Evolutionary conservation across 92 coral and sea anemone genomes (phyloP).

Genomic region (Galaxea fascicularis): DNA sequence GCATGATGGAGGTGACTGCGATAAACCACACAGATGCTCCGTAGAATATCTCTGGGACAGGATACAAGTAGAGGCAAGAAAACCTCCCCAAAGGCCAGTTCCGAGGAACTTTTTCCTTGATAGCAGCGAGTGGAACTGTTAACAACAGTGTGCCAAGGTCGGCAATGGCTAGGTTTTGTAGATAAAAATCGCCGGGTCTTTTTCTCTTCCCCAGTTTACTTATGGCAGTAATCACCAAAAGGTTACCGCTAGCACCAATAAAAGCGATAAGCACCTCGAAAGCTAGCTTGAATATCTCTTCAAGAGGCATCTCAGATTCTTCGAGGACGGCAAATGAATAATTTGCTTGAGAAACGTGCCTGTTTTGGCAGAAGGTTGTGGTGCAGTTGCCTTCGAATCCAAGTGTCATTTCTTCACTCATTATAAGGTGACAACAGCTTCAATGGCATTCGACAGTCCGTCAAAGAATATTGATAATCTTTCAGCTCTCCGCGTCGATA

Average conservation of each 20-base stretch:
- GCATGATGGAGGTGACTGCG: slow-evolving; percentile 1
- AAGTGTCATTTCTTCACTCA: too few relatives aligned
- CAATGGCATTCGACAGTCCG: too few relatives aligned
- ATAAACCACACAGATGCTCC: slow-evolving; percentile 61
- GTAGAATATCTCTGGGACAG: slow-evolving; percentile 48
- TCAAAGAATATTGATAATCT: too few relatives aligned
- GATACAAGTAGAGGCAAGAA: slow-evolving; percentile 50
- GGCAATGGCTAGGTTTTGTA: slow-evolving; percentile 63
- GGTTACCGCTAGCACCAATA: slow-evolving; percentile 60
- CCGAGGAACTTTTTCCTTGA: neutral
- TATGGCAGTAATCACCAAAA: slow-evolving; percentile 41
- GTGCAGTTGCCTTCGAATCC: neutral
- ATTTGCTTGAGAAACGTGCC: neutral
- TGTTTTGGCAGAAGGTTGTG: neutral
- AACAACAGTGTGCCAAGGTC: slow-evolving; percentile 60
- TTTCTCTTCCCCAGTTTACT: slow-evolving; percentile 41
- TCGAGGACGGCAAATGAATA: neutral
- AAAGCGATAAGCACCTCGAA: slow-evolving; percentile 33
- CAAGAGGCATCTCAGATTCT: neutral
- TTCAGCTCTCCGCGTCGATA: too few relatives aligned
- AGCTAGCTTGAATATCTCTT: neutral
- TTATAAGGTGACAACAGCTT: too few relatives aligned
- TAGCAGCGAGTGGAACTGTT: slow-evolving; percentile 22
- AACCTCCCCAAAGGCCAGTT: slow-evolving; percentile 56
- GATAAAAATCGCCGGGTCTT: slow-evolving; percentile 31